Percentiles rank a stretch among this genome's conserved stretches.
These are phyloP conservation scores for Illadopsis cleaveri DNA, from an alignment of 2,113 vertebrate species.

Conservation along the genomic window DNA sequence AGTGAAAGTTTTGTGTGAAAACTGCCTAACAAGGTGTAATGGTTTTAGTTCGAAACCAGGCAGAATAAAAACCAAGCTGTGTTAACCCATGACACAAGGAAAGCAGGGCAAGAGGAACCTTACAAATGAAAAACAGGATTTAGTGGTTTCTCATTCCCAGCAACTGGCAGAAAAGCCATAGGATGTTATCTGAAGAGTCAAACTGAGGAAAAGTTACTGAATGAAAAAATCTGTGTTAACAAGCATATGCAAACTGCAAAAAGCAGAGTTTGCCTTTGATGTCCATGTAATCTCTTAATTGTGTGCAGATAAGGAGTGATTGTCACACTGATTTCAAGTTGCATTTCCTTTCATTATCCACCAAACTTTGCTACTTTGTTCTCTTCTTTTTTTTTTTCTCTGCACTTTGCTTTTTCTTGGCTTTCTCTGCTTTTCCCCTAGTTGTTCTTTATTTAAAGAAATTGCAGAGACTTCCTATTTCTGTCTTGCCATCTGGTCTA, in stretches of 20 bases:
- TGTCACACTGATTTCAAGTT: neutral
- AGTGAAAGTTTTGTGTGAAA: neutral
- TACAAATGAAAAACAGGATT: neutral
- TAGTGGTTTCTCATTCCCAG: neutral
- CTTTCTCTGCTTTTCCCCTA: neutral
- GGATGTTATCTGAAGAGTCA: neutral
- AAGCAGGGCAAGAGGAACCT: neutral
- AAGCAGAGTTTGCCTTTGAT: neutral
- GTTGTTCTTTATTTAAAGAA: neutral
- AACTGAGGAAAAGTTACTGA: neutral
- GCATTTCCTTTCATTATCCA: neutral
- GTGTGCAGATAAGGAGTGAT: neutral
- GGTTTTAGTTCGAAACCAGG: too few relatives aligned
- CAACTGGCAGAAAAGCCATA: neutral
- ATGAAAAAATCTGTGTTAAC: neutral
- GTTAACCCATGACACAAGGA: too few relatives aligned
- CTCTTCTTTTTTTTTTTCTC: neutral
- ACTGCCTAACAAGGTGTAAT: neutral
- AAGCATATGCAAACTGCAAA: neutral
- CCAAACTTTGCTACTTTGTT: neutral
- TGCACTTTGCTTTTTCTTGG: neutral
- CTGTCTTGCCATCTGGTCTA: constrained; percentile 36
- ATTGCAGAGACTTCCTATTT: constrained; percentile 22
- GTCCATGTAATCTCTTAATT: neutral
- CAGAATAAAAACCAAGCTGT: too few relatives aligned